A percentile compares a stretch with the other conserved stretches of the same genome.
These are phyloP conservation scores for Microplitis manilae DNA, from an alignment of 2,888 invertebrate genomes.

Conservation along the genomic window DNA sequence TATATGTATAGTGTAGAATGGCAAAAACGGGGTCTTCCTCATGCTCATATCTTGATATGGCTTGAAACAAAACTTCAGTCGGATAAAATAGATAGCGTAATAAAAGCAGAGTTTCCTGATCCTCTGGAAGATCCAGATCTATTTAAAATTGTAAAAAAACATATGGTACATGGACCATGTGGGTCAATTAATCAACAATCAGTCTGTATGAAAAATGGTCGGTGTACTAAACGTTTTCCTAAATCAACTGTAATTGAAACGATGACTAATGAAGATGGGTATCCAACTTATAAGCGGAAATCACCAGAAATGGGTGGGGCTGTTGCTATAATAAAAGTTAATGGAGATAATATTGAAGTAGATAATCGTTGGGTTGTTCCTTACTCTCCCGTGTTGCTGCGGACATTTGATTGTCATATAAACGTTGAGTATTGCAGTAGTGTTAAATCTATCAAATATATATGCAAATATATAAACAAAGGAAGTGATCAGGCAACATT, in stretches of 20 bases:
- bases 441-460: constrained; percentile 68
- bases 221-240: constrained; percentile 66
- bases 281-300: constrained; percentile 48
- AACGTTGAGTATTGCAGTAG: constrained; percentile 70
- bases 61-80: constrained; percentile 36
- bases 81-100: constrained; percentile 57
- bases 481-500: constrained; percentile 53
- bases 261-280: constrained; percentile 51
- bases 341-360: not conserved
- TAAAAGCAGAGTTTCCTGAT: constrained; percentile 66
- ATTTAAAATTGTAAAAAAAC: constrained; percentile 47
- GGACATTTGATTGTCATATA: constrained; percentile 52
- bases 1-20: constrained; percentile 60
- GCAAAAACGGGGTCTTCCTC: constrained; percentile 59
- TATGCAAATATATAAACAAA: constrained; percentile 64
- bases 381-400: constrained; percentile 51
- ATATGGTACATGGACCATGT: constrained; percentile 66
- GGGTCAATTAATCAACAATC: constrained; percentile 59
- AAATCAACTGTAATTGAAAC: constrained; percentile 45
- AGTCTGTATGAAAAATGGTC: constrained; percentile 66
- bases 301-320: constrained; percentile 50
- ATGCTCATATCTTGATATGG: constrained; percentile 56
- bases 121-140: constrained; percentile 55
- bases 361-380: constrained; percentile 54
- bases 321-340: constrained; percentile 39